These are phyloP conservation scores for Dendrolimus punctatus DNA, from an alignment of 1,140 invertebrate species.

Conservation along the genomic window DNA sequence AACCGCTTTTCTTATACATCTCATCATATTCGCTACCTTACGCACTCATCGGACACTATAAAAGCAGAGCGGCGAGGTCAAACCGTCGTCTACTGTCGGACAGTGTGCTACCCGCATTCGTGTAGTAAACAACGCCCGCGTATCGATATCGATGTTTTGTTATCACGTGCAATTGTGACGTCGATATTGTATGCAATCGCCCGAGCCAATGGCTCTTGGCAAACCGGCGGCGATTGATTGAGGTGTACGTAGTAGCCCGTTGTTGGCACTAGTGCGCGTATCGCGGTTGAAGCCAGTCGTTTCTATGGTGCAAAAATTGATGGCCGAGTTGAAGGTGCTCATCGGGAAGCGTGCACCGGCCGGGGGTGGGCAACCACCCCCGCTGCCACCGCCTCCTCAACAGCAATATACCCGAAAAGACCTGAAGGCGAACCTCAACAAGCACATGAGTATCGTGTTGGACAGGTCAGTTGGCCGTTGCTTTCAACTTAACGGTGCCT, in stretches of 20 bases:
- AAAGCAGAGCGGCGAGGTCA: conserved; percentile 64
- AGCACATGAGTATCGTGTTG: conserved; percentile 68
- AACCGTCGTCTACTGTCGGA: conserved; percentile 36
- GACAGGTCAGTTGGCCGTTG: conserved; percentile 57
- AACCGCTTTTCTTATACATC: conserved; percentile 33
- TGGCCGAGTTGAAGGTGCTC: conserved; percentile 67
- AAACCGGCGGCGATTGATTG: conserved; percentile 40
- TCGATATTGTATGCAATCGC: conserved; percentile 42
- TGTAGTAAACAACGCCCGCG: conserved; percentile 43
- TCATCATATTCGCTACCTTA: conserved; percentile 46
- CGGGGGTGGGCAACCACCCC: conserved; percentile 28
- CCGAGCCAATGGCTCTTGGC: conserved; percentile 60
- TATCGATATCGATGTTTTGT: conserved; percentile 44
- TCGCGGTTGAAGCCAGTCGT: conserved; percentile 39
- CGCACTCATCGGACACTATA: conserved; percentile 63
- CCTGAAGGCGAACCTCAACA: conserved; percentile 64
- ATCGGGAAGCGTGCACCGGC: conserved; percentile 62
- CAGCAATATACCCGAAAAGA: conserved; percentile 61
- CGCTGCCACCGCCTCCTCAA: conserved; percentile 29
- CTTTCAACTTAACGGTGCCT: not conserved
- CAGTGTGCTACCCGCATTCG: conserved; percentile 57
- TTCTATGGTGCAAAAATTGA: conserved; percentile 65
- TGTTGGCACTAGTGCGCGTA: conserved; percentile 45
- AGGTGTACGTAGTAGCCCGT: conserved; percentile 15
- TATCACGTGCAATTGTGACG: conserved; percentile 60